Base-by-base conservation (phyloP, 2,113 vertebrate genomes). In the Pimephales promelas region DNA sequence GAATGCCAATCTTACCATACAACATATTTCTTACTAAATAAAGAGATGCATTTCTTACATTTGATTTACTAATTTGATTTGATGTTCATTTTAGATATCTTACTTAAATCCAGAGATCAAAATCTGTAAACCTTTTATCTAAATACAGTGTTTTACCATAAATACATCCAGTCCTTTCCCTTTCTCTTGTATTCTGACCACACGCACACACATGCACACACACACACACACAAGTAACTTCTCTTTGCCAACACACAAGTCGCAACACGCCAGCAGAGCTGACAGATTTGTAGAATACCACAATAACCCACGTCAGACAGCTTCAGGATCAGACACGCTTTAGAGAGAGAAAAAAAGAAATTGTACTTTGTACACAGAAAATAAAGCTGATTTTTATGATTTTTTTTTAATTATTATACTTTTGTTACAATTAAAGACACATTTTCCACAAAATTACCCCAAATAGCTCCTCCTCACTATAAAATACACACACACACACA, bases 271-370 rank as follows among this genome's bases (percentile, higher is more conserved):
- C 11, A 13, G 28, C 13, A 43, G 59, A 59, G 56, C 52, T 24
- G 62, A 79, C 36, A 72, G 83, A 71, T 76, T 45, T 84, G 62
- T 31, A 59, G 34, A 26, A 78, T 75, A 62, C 56, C 71, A 62
- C 62, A 40, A 47, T 14, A 57, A 45, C 11, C 4, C 74, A 71
- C 18, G 52, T 57, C 45, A 71, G 40, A 71, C 22, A 22, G 24
- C 54, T 78, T 57, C 34, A 57, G 24, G 74, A 79, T 54, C 49
- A 84, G 56, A 79, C 78, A 47, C 2, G 76, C 76, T 62, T 47
- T 10, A 11, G 5, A 59, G 34, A 45, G 45, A 2, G 28, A 74
- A 61, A 20, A 62, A 2, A 45, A 74, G 6, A 47, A 74, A 52
- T 45, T 40, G 9, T 20, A 66, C 14, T 66, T 66, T 34, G 6